Base-by-base conservation (phyloP, 2,888 invertebrate genomes). In the Drosophila pseudotakahashii region DNA sequence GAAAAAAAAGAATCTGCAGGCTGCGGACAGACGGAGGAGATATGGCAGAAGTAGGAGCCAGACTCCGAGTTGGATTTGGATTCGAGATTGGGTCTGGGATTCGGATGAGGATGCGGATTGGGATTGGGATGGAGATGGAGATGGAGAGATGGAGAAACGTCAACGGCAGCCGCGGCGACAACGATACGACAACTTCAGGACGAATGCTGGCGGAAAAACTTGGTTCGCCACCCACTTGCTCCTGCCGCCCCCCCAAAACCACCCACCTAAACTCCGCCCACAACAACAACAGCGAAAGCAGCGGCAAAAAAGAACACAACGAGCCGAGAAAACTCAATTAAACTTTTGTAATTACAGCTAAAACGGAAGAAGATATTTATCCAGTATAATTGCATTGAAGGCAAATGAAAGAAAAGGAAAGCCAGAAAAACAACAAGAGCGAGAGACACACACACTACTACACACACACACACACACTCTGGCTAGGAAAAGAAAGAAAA, bases 321-420 rank as follows among this genome's bases (percentile, higher is more conserved):
- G 86, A 82, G 81, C 83, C 81, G 81, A 82, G 81, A 89, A 91
- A 91, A 91, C 90, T 90, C 91, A 91, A 91, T 91, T 91, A 91
- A 91, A 91, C 91, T 91, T 91, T 91, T 91, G 90, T 91, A 91
- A 91, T 91, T 91, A 91, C 90, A 90, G 88, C 86, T 88, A 88
- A 90, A 90, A 90, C 88, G 89, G 89, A 90, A 90, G 89, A 90
- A 91, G 91, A 91, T 91, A 91, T 90, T 91, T 90, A 91, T 90
- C 91, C 89, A 88, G 90, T 89, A 89, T 91, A 91, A 91, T 91
- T 91, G 89, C 91, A 90, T 90, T 90, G 90, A 90, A 90, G 89
- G 89, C 90, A 84, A 90, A 89, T 89, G 84, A 84, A 84, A 84
- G 80, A 77, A 82, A 73, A 72, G 57, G 67, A 79, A 60, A 55